These are phyloP conservation scores for Trissolcus basalis DNA, from an alignment of 1,140 invertebrate species.

Conservation along the genomic window DNA sequence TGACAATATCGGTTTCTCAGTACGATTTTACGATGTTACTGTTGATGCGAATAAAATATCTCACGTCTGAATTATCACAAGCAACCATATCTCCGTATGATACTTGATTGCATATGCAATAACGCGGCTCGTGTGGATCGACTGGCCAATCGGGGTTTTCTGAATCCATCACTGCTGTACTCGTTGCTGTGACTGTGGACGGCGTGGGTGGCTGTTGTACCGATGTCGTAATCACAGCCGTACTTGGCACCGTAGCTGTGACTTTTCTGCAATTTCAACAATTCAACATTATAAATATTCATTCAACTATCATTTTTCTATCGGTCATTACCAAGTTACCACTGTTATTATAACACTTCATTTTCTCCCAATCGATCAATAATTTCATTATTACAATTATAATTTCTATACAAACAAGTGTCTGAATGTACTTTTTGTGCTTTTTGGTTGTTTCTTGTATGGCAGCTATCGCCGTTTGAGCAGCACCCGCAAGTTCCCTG, in stretches of 20 bases:
- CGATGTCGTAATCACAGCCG: slow-evolving; percentile 69
- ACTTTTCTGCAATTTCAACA: slow-evolving; percentile 67
- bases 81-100: slow-evolving; percentile 99
- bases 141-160: slow-evolving; percentile 86
- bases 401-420: not conserved
- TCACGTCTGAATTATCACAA: slow-evolving; percentile 97
- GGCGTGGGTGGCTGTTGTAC: slow-evolving; percentile 67
- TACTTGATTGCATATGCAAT: slow-evolving; percentile 98
- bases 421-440: slow-evolving; percentile 79
- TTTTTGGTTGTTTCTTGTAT: slow-evolving; percentile 82
- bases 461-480: slow-evolving; percentile 86
- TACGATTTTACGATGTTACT: slow-evolving; percentile 2
- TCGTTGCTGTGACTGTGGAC: slow-evolving; percentile 57
- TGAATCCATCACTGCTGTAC: slow-evolving; percentile 71
- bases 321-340: too few species aligned
- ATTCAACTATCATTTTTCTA: too few species aligned
- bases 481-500: slow-evolving; percentile 84
- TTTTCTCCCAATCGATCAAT: too few species aligned
- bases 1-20: not conserved
- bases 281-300: too few species aligned
- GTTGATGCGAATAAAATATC: slow-evolving; percentile 59
- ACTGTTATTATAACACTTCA: too few species aligned
- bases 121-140: slow-evolving; percentile 95
- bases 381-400: too few species aligned
- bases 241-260: slow-evolving; percentile 67